Evolutionary conservation across 1,140 invertebrate species (phyloP).

Genomic region (Cydia splendana): DNA sequence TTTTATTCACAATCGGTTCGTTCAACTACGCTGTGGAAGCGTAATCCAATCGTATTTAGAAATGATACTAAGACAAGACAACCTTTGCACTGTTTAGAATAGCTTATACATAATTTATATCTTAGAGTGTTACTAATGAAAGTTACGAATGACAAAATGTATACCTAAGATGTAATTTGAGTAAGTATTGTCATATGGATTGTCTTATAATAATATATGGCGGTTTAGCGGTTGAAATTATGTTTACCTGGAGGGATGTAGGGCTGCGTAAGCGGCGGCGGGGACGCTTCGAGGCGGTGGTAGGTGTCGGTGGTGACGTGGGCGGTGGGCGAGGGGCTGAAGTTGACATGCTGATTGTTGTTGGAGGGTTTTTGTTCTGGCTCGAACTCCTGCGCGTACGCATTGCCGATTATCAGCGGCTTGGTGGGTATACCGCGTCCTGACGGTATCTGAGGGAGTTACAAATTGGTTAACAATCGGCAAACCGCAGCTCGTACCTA

Average conservation of each 20-base stretch:
- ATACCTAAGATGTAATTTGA: no score
- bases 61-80: neutral
- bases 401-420: slow-evolving; percentile 75
- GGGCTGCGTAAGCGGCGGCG: slow-evolving; percentile 58
- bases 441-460: slow-evolving; percentile 56
- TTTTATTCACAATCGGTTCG: neutral
- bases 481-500: no score
- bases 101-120: no score
- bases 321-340: slow-evolving; percentile 42
- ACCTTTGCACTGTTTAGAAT: neutral
- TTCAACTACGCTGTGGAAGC: neutral
- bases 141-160: no score
- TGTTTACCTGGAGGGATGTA: slow-evolving; percentile 69
- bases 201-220: no score
- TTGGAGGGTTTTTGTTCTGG: slow-evolving; percentile 57
- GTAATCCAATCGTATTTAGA: neutral
- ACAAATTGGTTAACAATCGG: neutral
- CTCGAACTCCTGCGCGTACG: slow-evolving; percentile 73
- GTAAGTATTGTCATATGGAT: no score
- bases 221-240: neutral
- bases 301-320: slow-evolving; percentile 44
- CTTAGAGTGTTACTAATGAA: no score
- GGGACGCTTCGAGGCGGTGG: slow-evolving; percentile 60
- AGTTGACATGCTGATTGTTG: slow-evolving; percentile 38
- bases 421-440: slow-evolving; percentile 64